Evolutionary conservation across 2,113 vertebrate species (phyloP), one percentile per base, ranked within the genome.

Genomic region (Hyaena hyaena): DNA sequence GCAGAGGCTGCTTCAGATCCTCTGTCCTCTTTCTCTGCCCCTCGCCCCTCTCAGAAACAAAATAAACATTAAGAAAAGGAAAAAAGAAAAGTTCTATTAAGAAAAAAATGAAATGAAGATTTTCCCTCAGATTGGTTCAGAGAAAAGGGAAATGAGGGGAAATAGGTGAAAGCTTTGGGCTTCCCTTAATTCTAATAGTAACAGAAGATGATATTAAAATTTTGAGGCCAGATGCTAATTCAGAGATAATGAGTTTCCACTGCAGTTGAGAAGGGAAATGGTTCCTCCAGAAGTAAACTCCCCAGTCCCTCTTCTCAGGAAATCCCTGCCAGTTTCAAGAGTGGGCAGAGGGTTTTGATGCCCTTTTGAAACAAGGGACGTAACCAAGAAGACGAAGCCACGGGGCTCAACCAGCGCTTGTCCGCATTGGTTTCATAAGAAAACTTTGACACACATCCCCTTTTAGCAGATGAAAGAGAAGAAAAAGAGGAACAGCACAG

Each of bases 101-200:
- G 63, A 31, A 43, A n/a, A n/a, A 73, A 80, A 91, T 90, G 53
- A 84, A 85, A 90, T 7, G 8, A 73, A 65, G 35, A 94, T 82
- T 95, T 95, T 15, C 89, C 92, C 89, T 95, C 55, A 26, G 14
- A 61, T 86, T 68, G 89, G 33, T 91, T 93, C 35, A 1, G 63
- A 93, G 92, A 93, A 97, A 95, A 50, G 35, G 68, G 97, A 98
- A 97, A 79, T 96, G 77, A 94, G 26, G 94, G 31, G 79, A 74
- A 39, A 68, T 1, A 65, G 88, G 93, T 79, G 65, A 95, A 83
- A 74, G 63, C 66, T 21, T 10, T 53, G 96, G 89, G 43, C 58
- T 94, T 85, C 77, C 96, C 97, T 89, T 15, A 35, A 19, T 12
- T 88, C 93, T 96, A 45, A 69, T 35, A 81, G 71, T 24, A 68